Evolutionary conservation across 2,797 vertebrate genomes (phyloP).

Genomic region (Peromyscus eremicus): DNA sequence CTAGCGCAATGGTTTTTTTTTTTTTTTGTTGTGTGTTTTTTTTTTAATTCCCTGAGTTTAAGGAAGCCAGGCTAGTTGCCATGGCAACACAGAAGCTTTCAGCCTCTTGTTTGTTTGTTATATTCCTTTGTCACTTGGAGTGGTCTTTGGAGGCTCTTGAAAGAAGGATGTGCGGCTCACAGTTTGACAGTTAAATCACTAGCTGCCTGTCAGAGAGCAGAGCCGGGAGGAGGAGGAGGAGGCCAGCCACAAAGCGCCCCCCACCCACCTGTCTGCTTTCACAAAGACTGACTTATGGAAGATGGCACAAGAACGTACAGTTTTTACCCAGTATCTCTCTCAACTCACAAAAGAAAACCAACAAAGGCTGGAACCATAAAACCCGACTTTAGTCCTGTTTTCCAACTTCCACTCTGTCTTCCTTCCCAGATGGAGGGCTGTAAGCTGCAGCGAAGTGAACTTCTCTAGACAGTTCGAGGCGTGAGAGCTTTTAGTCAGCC

Average conservation of each 20-base stretch:
- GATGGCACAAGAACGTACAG: conserved; percentile 15
- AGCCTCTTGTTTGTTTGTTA: conserved; percentile 83
- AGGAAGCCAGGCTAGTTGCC: conserved; percentile 85
- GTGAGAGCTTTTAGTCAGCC: fast-evolving
- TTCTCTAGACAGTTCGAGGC: not conserved
- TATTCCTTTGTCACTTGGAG: conserved; percentile 85
- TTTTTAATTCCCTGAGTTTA: conserved; percentile 79
- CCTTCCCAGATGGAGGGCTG: not conserved
- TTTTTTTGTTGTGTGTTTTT: not conserved
- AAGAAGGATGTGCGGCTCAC: conserved; percentile 73
- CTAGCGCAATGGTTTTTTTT: conserved; percentile 78
- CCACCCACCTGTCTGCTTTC: not conserved
- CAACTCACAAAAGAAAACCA: conserved; percentile 42
- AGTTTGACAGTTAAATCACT: conserved; percentile 84
- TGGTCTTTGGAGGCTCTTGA: conserved; percentile 83
- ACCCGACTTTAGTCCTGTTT: not conserved
- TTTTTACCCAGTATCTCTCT: not conserved
- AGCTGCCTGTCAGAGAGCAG: conserved; percentile 74
- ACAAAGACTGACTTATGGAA: conserved; percentile 25
- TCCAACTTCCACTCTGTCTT: not conserved
- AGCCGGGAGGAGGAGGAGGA: conserved; percentile 3
- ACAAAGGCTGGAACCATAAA: not conserved
- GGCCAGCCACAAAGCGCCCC: not conserved
- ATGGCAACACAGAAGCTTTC: conserved; percentile 85
- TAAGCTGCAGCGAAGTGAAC: not conserved